Conservation (phyloP, 1,140 invertebrate genomes). For the Saccostrea glomerata region DNA sequence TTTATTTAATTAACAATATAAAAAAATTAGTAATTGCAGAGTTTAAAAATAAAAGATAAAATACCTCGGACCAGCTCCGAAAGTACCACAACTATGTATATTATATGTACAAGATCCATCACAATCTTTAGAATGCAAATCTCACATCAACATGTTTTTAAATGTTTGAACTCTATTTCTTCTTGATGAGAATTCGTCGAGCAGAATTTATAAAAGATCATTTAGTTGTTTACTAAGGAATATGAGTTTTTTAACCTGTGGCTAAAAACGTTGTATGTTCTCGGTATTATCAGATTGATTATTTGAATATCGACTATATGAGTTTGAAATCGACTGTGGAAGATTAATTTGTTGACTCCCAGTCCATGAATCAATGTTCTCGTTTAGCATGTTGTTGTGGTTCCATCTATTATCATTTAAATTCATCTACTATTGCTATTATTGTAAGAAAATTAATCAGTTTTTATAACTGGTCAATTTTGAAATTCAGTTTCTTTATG, state of each 20-base stretch:
- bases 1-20: neutral
- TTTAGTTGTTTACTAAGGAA: neutral
- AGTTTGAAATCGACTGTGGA: neutral
- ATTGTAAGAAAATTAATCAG: too few relatives aligned
- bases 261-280: neutral
- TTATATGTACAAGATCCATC: neutral
- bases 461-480: too few relatives aligned
- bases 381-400: too few relatives aligned
- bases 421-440: too few relatives aligned
- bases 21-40: neutral
- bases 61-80: neutral
- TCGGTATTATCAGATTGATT: neutral
- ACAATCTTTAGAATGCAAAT: neutral
- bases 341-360: neutral
- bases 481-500: too few relatives aligned
- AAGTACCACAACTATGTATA: neutral
- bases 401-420: too few relatives aligned
- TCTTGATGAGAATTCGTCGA: neutral
- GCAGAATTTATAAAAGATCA: neutral
- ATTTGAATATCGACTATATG: neutral
- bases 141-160: neutral
- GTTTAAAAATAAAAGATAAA: neutral
- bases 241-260: neutral
- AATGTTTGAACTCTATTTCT: neutral
- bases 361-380: too few relatives aligned